Conservation (phyloP, 2,113 vertebrate species). For the Ammodytes marinus region DNA sequence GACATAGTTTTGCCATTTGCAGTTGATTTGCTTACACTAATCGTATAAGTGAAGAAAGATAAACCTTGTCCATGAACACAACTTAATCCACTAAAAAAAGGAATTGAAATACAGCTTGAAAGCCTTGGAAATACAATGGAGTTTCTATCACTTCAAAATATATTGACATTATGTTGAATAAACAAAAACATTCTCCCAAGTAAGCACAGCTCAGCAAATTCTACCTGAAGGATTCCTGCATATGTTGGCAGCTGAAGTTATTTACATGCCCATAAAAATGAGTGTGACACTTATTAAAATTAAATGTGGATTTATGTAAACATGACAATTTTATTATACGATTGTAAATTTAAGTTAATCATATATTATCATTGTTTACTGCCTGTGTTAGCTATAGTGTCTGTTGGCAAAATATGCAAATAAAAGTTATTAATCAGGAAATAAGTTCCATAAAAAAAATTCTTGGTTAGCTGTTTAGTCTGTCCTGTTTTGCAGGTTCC, state of each 20-base stretch:
- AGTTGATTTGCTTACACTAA: background rate
- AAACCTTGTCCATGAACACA: background rate
- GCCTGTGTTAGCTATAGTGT: background rate
- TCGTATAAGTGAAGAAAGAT: background rate
- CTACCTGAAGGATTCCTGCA: no score
- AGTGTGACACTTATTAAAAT: background rate
- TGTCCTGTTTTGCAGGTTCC: conserved; percentile 8
- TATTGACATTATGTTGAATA: background rate
- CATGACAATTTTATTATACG: background rate
- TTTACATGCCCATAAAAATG: background rate
- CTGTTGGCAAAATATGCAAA: conserved; percentile 1
- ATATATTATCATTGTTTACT: background rate
- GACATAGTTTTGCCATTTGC: background rate
- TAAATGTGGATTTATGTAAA: background rate
- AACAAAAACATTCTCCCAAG: background rate
- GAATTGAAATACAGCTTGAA: background rate
- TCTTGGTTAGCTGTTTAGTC: background rate
- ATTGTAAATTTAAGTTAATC: background rate
- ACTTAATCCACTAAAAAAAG: background rate
- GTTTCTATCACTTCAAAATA: background rate
- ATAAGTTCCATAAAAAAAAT: background rate
- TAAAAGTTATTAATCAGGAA: background rate
- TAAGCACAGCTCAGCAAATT: background rate
- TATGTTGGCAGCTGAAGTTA: background rate
- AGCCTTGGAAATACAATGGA: background rate